Evolutionary conservation across 2,888 invertebrate genomes (phyloP), one percentile per base, ranked within the genome.

Genomic region (Steromphala cineraria): DNA sequence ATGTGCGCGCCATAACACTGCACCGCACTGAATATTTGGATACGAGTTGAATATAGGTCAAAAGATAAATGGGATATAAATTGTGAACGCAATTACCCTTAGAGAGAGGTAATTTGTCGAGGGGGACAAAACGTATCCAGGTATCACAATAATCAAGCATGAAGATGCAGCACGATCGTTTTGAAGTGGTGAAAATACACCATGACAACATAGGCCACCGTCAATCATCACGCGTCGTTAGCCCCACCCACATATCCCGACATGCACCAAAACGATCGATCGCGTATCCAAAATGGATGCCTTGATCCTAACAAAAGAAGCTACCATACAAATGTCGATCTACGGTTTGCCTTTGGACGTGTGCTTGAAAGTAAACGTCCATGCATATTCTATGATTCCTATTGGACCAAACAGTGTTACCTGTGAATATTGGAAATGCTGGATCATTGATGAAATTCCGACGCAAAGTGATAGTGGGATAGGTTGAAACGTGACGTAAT

Each of bases 241-340:
- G 71, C 40, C 19, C 31, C 71, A n/a, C 71, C 71, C 71, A 31
- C 71, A 36, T 36, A 40, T 71, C 71, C 71, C 71, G 36, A 40
- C 71, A 71, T 71, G 71, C 71, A 31, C 36, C 71, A 17, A 71
- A 36, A 36, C 71, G 71, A 71, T 71, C 71, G 36, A 71, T 71
- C 19, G 36, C 40, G 40, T 71, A 71, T 71, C 71, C 71, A 71
- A 71, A 36, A 71, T 71, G 71, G 71, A 71, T 71, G 28, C 71
- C 71, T n/a, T 19, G 19, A 71, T 36, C 31, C 71, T 71, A 31
- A 19, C 40, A 19, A 36, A 36, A 8, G 71, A 40, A 71, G 71
- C 71, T 17, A 71, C 40, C 40, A 71, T 71, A 36, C 71, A 36
- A 71, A 31, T 19, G n/a, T 19, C 31, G 19, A 71, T 36, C 36